These are phyloP conservation scores for Meliscaeva auricollis DNA, from an alignment of 2,888 invertebrate species.

Conservation along the genomic window DNA sequence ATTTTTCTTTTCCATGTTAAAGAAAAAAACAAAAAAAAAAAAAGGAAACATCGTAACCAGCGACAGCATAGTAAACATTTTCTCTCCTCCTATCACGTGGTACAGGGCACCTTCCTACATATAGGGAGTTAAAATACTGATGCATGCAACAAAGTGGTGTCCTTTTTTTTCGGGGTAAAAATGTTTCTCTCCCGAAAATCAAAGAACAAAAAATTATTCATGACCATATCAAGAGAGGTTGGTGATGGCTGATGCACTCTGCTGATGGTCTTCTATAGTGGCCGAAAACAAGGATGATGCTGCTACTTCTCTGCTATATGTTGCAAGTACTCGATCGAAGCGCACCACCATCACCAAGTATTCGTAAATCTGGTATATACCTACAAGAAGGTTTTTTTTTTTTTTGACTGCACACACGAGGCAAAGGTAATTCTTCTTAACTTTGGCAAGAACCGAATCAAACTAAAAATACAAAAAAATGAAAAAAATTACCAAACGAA, in stretches of 20 bases:
- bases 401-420: slow-evolving; percentile 51
- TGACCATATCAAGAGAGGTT: slow-evolving; percentile 45
- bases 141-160: slow-evolving; percentile 64
- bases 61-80: slow-evolving; percentile 63
- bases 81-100: slow-evolving; percentile 45
- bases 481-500: slow-evolving; percentile 13
- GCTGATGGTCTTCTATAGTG: neutral
- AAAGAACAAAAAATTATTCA: slow-evolving; percentile 46
- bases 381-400: slow-evolving; percentile 51
- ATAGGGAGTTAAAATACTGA: slow-evolving; percentile 4
- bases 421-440: slow-evolving; percentile 53
- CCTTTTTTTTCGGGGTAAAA: slow-evolving; percentile 62
- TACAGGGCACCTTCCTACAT: neutral
- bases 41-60: slow-evolving; percentile 53
- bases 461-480: neutral
- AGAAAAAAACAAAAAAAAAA: slow-evolving; percentile 50
- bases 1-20: slow-evolving; percentile 70
- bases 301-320: neutral
- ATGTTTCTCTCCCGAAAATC: slow-evolving; percentile 58
- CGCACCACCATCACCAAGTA: slow-evolving; percentile 19
- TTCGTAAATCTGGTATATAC: slow-evolving; percentile 25
- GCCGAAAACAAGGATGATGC: slow-evolving; percentile 15
- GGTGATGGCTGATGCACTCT: slow-evolving; percentile 14
- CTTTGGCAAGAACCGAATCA: slow-evolving; percentile 35
- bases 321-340: slow-evolving; percentile 41